phyloP scores from a whole-genome alignment of 2,888 invertebrate species.

The Amblyjoppa proteus region DNA sequence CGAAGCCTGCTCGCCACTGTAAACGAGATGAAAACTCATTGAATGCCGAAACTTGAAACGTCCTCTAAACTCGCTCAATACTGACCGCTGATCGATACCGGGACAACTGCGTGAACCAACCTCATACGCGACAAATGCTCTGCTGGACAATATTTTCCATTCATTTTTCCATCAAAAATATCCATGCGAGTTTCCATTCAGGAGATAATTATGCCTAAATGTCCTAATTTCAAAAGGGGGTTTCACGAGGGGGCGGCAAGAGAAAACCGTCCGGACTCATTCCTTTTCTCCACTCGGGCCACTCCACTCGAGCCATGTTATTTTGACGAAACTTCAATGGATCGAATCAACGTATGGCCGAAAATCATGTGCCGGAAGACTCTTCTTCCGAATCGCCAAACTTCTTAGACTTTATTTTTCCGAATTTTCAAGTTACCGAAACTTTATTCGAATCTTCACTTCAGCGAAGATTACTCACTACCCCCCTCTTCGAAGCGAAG shows the following conservation, averaged over 20 bases:
- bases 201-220: not conserved
- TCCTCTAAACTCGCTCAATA: not conserved
- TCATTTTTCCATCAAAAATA: not conserved
- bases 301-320: constrained; percentile 4
- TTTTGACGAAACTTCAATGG: too few relatives aligned
- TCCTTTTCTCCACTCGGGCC: constrained; percentile 21
- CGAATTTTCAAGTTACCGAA: too few relatives aligned
- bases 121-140: not conserved
- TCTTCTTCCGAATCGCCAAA: too few relatives aligned
- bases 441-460: too few relatives aligned
- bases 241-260: not conserved
- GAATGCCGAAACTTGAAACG: not conserved
- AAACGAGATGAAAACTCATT: constrained; percentile 22
- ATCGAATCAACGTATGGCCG: too few relatives aligned
- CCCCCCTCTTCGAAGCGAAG: too few relatives aligned
- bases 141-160: not conserved
- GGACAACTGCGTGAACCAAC: not conserved
- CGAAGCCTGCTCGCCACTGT: not conserved
- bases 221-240: too few relatives aligned
- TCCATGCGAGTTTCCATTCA: not conserved
- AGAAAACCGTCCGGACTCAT: constrained; percentile 3
- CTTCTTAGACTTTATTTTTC: too few relatives aligned
- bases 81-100: not conserved
- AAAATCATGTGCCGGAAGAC: too few relatives aligned
- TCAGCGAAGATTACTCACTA: too few relatives aligned